Evolutionary conservation across 2,797 vertebrate genomes (phyloP).

Genomic region (Macroramphosus scolopax): DNA sequence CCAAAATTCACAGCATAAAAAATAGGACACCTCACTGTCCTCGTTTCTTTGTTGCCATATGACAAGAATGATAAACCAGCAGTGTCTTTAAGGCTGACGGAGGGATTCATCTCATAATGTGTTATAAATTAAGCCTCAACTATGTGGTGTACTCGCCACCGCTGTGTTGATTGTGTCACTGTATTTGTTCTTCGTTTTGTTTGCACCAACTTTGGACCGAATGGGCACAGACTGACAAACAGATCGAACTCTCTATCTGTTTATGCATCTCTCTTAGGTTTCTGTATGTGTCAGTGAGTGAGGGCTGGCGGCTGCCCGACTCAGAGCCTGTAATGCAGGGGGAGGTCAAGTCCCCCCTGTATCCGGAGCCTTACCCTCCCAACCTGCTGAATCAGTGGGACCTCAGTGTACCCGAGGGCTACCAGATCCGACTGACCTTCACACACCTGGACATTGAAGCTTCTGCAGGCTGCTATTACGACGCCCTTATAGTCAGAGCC

Average conservation of each 20-base stretch:
- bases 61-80: no score
- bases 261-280: slow-evolving; percentile 46
- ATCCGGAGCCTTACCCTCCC: slow-evolving; percentile 63
- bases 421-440: slow-evolving; percentile 85
- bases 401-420: slow-evolving; percentile 82
- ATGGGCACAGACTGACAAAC: slow-evolving; percentile 28
- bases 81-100: slow-evolving; percentile 3
- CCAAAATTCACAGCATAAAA: not conserved
- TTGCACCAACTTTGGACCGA: slow-evolving; percentile 60
- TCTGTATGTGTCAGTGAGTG: slow-evolving; percentile 41
- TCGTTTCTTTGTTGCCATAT: no score
- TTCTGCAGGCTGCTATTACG: slow-evolving; percentile 81
- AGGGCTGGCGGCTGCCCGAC: slow-evolving; percentile 22
- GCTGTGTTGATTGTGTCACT: slow-evolving; percentile 24
- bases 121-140: not conserved
- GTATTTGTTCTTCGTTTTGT: slow-evolving; percentile 55
- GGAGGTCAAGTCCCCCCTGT: slow-evolving; percentile 81
- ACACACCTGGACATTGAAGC: slow-evolving; percentile 86
- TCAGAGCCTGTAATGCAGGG: slow-evolving; percentile 53
- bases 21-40: no score
- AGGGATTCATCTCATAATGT: not conserved
- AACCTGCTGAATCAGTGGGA: slow-evolving; percentile 76
- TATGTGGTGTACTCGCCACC: slow-evolving; percentile 1
- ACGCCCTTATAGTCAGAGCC: slow-evolving; percentile 82
- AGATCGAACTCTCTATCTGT: slow-evolving; percentile 31